Evolutionary conservation across 2,113 vertebrate genomes (phyloP), one percentile per base, ranked within the genome.

Genomic region (Actinemys pallida): DNA sequence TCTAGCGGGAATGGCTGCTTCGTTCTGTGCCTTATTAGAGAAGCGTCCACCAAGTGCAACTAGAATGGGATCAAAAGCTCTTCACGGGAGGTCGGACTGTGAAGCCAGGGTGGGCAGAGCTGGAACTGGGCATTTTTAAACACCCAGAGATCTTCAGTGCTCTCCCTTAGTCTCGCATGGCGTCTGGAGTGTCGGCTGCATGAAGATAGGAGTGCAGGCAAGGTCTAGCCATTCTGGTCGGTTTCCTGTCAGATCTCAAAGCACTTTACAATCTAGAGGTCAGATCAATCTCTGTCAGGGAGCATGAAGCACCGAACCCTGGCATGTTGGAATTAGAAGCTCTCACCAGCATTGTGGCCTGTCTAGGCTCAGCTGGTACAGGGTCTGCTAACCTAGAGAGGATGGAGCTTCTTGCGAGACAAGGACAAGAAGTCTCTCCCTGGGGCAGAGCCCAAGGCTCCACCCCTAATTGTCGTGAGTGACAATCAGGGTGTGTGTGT

Each of bases 11-110:
- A 53, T 10, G 59, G 57, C 53, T 62, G 83, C 16, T 76, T 45
- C 19, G 22, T 39, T 39, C 72, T 45, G 20, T 12, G 72, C 39
- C n/a, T 31, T 42, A 9, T 42, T 14, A 2, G 45, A 76, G 25
- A 83, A 6, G 5, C 16, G 35, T 9, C 4, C 62, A 56, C 27
- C 4, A 16, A 39, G 2, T 2, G 31, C 0, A 10, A 49, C 4
- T 25, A 22, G 3, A 16, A 1, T 16, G 59, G 89, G 69, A 29
- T 52, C 47, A 24, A 62, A 4, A 83, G 27, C 22, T 5, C 31
- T 19, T 49, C 3, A 20, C 76, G 54, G 65, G 69, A 72, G 72
- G 9, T 22, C 2, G 2, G 11, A 72, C 47, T 42, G 54, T 62
- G 86, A 42, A 54, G 62, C 50, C 29, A 75, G 86, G 78, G 5